Evolutionary conservation across 2,888 invertebrate genomes (phyloP), one percentile per base, ranked within the genome.

Genomic region (Lycocerus yunnanus): DNA sequence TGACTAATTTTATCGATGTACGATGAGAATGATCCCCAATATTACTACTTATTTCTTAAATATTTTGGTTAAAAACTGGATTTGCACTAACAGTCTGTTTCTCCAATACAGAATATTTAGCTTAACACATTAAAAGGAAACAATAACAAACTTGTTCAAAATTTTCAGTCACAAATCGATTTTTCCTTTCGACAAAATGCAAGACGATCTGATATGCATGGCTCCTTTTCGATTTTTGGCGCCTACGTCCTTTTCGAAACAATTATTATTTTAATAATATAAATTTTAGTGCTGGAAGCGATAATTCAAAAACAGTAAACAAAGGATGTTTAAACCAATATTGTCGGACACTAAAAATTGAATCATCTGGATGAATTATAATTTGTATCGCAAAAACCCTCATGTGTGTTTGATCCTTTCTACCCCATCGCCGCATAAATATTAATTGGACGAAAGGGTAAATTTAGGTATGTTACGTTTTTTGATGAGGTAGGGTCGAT

Each of bases 1-100:
- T 86, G 84, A 76, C 79, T 81, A 79, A 82, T 83, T 83, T 81
- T 81, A 82, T 87, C 87, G 87, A 87, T 87, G 86, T 86, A 84
- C 84, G 80, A 84, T 81, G 81, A 80, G 79, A 80, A 83, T 81
- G 83, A 82, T 85, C 85, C 86, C 86, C 86, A 79, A 74, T 76
- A 77, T 75, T 78, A 74, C 75, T 77, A 77, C 73, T 72, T 77
- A 78, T 74, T 75, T 70, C 72, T 71, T 74, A 74, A 74, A 71
- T 68, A 68, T 71, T 68, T 68, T 68, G 58, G 71, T 65, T 65
- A 69, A 61, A 69, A 66, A 75, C 67, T 58, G 68, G 43, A 69
- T 72, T 70, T 70, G 67, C 43, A 67, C 66, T 66, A 66, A 59
- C 60, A 59, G 60, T 27, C 69, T 73, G 72, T 63, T 60, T 24